Percentiles rank a stretch among this genome's conserved stretches.
Evolutionary conservation across 2,888 invertebrate genomes (phyloP).

Genomic region (Lepidochrysops patricia): DNA sequence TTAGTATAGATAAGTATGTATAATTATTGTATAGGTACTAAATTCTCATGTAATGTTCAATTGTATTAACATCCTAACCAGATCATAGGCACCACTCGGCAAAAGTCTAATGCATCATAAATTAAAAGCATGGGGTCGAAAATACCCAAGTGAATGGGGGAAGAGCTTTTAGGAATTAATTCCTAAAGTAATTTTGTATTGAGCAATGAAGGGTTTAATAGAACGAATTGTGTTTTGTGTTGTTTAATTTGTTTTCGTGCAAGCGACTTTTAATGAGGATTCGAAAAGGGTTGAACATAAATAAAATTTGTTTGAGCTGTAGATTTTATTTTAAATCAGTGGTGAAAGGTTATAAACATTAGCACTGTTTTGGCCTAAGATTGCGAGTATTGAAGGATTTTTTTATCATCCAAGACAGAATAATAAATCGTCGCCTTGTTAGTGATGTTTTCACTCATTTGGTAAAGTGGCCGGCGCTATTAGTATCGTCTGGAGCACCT

Average conservation of each 20-base stretch:
- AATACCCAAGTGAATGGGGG: constrained; percentile 17
- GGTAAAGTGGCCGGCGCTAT: constrained; percentile 49
- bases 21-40: too few relatives aligned
- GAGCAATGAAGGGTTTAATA: constrained; percentile 52
- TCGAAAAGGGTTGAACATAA: neutral
- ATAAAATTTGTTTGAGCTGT: neutral
- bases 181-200: constrained; percentile 55
- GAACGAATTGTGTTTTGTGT: constrained; percentile 59
- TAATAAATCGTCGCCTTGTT: neutral
- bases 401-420: neutral
- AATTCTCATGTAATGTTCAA: neutral
- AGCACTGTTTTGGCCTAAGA: too few relatives aligned
- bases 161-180: constrained; percentile 41
- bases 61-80: neutral
- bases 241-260: constrained; percentile 60
- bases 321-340: too few relatives aligned
- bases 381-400: neutral
- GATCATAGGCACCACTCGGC: constrained; percentile 15
- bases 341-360: too few relatives aligned
- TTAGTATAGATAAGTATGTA: too few relatives aligned
- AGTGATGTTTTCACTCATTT: constrained; percentile 23
- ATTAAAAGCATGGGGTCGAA: constrained; percentile 37
- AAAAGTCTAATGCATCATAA: constrained; percentile 42
- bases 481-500: constrained; percentile 59
- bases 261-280: constrained; percentile 33